phyloP scores from a whole-genome alignment of 2,888 invertebrate species.

The Aleiodes testaceus region DNA sequence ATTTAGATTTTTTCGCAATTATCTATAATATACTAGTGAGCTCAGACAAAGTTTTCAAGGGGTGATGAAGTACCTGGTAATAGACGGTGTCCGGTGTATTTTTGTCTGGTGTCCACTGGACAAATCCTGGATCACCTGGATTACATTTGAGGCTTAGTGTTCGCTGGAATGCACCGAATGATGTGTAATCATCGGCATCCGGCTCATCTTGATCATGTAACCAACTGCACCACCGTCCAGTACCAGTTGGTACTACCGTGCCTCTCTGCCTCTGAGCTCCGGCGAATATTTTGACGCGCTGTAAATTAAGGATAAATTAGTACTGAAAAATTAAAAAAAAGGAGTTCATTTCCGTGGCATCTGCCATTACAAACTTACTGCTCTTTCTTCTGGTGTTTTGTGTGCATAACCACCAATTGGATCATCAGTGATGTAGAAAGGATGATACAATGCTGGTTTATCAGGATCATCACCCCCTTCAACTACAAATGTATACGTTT shows the following conservation, averaged over 20 bases:
- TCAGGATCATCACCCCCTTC: conserved; percentile 89
- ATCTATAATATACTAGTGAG: no score
- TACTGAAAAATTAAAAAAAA: neutral
- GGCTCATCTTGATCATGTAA: conserved; percentile 83
- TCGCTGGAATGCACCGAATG: conserved; percentile 93
- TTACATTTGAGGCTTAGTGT: conserved; percentile 89
- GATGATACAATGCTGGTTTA: conserved; percentile 89
- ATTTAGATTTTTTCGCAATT: neutral
- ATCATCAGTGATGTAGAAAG: conserved; percentile 95
- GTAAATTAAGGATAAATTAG: conserved; percentile 11
- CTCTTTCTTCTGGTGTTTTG: conserved; percentile 86
- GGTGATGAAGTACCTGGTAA: conserved; percentile 82
- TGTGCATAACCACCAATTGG: conserved; percentile 92
- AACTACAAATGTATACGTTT: conserved; percentile 89
- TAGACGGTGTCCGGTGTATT: conserved; percentile 93
- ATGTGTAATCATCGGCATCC: conserved; percentile 85
- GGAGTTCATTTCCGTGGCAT: neutral
- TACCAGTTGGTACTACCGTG: conserved; percentile 81
- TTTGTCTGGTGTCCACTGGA: conserved; percentile 90
- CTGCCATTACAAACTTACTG: conserved; percentile 74
- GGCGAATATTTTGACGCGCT: conserved; percentile 86
- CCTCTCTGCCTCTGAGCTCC: conserved; percentile 85
- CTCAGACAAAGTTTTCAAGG: neutral
- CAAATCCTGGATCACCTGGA: conserved; percentile 86
- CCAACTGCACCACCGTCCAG: conserved; percentile 92